A percentile compares a stretch with the other conserved stretches of the same genome.
These are phyloP conservation scores for Chloroceryle aenea DNA, from an alignment of 2,113 vertebrate species.

Conservation along the genomic window DNA sequence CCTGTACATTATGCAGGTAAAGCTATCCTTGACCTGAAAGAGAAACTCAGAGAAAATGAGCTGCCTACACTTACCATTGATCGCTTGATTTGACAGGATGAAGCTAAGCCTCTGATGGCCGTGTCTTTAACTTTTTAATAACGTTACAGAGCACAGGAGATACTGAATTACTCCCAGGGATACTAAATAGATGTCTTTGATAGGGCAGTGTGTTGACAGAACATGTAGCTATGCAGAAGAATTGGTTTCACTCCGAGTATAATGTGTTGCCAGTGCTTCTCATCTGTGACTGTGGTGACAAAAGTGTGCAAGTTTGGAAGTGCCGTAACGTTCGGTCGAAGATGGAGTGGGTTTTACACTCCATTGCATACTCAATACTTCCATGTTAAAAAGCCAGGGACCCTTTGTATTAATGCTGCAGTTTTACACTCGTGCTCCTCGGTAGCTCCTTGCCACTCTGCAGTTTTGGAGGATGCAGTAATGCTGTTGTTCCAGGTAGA, in stretches of 20 bases:
- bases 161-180: not conserved
- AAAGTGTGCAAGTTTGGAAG: not conserved
- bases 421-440: not conserved
- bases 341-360: not conserved
- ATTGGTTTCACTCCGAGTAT: not conserved
- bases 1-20: constrained; percentile 99
- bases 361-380: not conserved
- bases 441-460: not conserved
- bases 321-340: not conserved
- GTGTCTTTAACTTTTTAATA: not conserved
- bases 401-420: not conserved
- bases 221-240: rapidly evolving
- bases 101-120: not conserved
- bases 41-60: not conserved
- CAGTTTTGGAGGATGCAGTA: not conserved
- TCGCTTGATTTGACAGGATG: not conserved
- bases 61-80: not conserved
- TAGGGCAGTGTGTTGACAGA: not conserved
- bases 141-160: not conserved
- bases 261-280: not conserved
- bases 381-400: not conserved
- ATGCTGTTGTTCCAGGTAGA: not conserved
- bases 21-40: not conserved
- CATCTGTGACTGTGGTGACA: not conserved
- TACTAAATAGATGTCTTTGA: not conserved